Evolutionary conservation across 2,888 invertebrate species (phyloP).

Genomic region (Lasioglossum lativentre): DNA sequence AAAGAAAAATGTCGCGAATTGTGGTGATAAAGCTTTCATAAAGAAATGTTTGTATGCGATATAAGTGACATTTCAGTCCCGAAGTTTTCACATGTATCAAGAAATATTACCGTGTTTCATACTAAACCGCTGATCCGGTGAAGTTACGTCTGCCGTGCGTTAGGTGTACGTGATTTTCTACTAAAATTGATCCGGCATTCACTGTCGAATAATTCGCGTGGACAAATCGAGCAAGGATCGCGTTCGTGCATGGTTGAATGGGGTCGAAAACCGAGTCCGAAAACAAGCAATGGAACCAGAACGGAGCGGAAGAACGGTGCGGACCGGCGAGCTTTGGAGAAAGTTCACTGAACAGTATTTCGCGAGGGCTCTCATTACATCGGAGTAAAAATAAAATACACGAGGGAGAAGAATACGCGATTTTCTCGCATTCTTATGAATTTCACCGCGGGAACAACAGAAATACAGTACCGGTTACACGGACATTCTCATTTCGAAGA

Average conservation of each 20-base stretch:
- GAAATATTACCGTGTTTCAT: neutral
- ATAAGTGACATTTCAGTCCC: neutral
- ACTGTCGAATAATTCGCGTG: constrained; percentile 15
- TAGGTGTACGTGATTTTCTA: neutral
- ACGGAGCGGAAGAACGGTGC: constrained; percentile 46
- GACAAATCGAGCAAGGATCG: constrained; percentile 10
- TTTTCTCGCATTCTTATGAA: neutral
- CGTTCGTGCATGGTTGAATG: constrained; percentile 23
- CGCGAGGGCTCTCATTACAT: neutral
- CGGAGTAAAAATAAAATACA: constrained; percentile 6
- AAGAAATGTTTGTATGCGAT: too few species aligned
- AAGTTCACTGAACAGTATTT: constrained; percentile 50
- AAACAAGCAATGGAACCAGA: constrained; percentile 42
- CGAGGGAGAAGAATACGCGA: neutral
- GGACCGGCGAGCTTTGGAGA: constrained; percentile 33
- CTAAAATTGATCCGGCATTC: constrained; percentile 22
- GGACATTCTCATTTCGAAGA: neutral
- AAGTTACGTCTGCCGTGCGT: neutral
- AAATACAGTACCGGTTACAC: neutral
- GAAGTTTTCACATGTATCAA: neutral
- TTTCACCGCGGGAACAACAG: neutral
- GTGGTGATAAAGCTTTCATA: too few species aligned
- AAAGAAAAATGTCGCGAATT: too few species aligned
- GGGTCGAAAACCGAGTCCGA: constrained; percentile 43
- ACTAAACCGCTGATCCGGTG: neutral